Percentiles rank a stretch among this genome's conserved stretches.
These are phyloP conservation scores for Tachysurus fulvidraco DNA, from an alignment of 2,113 vertebrate genomes.

Conservation along the genomic window DNA sequence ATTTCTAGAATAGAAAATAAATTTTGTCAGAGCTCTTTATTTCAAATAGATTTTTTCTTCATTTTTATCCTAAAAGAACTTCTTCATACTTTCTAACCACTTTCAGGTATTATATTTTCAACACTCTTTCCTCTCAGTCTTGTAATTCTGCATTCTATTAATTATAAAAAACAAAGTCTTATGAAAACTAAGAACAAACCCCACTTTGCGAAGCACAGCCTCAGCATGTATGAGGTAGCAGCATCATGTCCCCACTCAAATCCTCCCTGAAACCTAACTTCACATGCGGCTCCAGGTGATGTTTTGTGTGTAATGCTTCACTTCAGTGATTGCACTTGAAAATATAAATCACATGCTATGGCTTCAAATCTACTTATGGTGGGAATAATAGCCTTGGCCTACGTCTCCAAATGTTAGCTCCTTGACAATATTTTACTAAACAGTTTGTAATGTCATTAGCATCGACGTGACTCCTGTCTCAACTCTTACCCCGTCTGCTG, in stretches of 20 bases:
- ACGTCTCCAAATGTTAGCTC: conserved; percentile 58
- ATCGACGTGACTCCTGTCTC: conserved; percentile 54
- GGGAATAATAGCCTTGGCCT: conserved; percentile 54
- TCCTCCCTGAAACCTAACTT: conserved; percentile 34
- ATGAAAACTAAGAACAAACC: background rate
- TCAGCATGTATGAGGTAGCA: background rate
- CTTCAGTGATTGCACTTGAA: conserved; percentile 32
- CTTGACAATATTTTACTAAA: conserved; percentile 62
- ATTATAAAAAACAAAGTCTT: background rate
- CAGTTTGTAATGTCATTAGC: conserved; percentile 56
- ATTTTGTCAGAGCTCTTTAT: background rate
- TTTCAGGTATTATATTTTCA: background rate
- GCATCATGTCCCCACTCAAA: conserved; percentile 66
- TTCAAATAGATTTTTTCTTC: background rate
- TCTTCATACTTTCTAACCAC: background rate
- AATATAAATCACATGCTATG: conserved; percentile 43
- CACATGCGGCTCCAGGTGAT: conserved; percentile 29
- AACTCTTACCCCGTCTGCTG: conserved; percentile 47
- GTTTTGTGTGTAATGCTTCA: conserved; percentile 36
- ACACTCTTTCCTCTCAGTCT: background rate
- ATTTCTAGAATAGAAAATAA: background rate
- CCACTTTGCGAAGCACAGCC: too few relatives aligned
- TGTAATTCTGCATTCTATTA: background rate
- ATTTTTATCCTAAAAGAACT: background rate
- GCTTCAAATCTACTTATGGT: conserved; percentile 54